These are phyloP conservation scores for Capreolus pygargus DNA, from an alignment of 2,113 vertebrate genomes.

Conservation along the genomic window DNA sequence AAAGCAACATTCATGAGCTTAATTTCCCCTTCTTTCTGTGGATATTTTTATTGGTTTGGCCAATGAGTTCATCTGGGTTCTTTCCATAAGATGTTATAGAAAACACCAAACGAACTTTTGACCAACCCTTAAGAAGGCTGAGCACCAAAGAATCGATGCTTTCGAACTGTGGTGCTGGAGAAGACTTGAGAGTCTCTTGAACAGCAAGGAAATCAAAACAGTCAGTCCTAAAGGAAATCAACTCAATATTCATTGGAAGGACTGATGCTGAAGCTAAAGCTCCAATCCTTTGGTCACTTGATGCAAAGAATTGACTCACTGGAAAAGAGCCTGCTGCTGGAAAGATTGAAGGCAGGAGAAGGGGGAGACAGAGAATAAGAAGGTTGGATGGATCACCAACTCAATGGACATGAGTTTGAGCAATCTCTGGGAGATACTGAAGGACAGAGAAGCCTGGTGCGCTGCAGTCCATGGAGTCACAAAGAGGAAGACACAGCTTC, in stretches of 20 bases:
- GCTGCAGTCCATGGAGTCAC: background rate
- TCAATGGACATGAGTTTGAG: background rate
- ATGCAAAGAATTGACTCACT: background rate
- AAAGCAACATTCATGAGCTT: background rate
- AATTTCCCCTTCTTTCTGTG: background rate
- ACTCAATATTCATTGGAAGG: background rate
- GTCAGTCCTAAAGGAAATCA: background rate
- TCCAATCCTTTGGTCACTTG: background rate
- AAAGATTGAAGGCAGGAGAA: background rate
- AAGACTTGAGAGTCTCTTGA: background rate
- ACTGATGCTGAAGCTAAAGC: background rate
- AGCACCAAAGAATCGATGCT: background rate
- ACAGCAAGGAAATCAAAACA: background rate
- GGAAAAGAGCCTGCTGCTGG: background rate
- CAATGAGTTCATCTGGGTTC: background rate
- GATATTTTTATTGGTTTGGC: background rate
- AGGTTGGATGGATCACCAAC: background rate
- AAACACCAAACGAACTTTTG: background rate
- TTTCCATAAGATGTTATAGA: background rate
- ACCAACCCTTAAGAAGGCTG: background rate
- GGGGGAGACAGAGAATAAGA: background rate
- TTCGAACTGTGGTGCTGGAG: background rate
- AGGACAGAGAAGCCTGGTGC: background rate
- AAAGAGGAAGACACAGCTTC: background rate
- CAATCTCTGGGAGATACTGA: background rate